These are phyloP conservation scores for Athene noctua DNA, from an alignment of 2,113 vertebrate genomes.

Conservation along the genomic window DNA sequence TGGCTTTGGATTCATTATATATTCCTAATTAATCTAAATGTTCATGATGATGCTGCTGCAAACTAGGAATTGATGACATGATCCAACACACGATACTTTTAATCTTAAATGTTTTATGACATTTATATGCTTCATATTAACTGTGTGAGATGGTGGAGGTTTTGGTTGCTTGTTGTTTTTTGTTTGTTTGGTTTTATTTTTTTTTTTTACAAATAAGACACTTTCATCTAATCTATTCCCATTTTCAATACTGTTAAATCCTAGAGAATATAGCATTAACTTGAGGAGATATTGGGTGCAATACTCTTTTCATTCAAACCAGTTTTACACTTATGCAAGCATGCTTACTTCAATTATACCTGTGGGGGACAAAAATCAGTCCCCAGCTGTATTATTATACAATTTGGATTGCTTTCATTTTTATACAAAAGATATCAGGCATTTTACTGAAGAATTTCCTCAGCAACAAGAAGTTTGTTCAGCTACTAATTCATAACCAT, in stretches of 20 bases:
- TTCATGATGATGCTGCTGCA: neutral
- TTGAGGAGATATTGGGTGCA: neutral
- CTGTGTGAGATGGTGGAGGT: accelerated
- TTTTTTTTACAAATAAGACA: neutral
- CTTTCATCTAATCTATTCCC: neutral
- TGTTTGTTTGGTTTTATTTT: neutral
- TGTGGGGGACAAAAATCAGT: neutral
- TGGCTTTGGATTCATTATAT: neutral
- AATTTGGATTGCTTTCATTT: neutral
- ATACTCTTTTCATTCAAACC: neutral
- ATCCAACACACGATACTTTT: neutral
- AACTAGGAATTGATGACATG: accelerated
- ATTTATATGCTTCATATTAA: neutral
- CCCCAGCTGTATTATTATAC: neutral
- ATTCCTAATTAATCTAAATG: neutral
- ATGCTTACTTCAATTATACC: neutral
- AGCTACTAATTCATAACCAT: neutral
- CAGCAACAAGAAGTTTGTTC: neutral
- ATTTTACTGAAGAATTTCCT: neutral
- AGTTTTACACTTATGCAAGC: neutral
- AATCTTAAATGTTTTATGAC: neutral
- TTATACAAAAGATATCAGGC: neutral
- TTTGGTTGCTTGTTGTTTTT: neutral
- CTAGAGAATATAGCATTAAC: neutral
- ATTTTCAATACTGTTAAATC: neutral